These are phyloP conservation scores for Thumatha senex DNA, from an alignment of 2,888 invertebrate species.

Conservation along the genomic window DNA sequence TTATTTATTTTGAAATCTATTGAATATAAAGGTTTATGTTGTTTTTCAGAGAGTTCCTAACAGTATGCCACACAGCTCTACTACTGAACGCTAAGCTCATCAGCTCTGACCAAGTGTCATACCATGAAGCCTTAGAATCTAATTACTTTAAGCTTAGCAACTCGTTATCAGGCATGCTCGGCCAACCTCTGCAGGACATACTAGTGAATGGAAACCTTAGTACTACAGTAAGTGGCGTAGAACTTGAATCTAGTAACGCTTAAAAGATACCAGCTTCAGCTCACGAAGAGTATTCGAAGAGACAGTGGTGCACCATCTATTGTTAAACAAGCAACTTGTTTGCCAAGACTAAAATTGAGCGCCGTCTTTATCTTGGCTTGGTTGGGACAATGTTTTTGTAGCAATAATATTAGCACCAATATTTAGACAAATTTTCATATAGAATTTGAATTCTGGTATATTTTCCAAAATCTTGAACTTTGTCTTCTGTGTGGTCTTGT, in stretches of 20 bases:
- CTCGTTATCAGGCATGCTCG: constrained; percentile 88
- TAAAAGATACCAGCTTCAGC: constrained; percentile 55
- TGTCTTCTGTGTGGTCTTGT: too few species aligned
- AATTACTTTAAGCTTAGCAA: constrained; percentile 94
- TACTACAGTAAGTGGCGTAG: constrained; percentile 91
- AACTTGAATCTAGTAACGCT: constrained; percentile 91
- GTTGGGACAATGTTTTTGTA: too few species aligned
- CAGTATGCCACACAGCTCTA: constrained; percentile 94
- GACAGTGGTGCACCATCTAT: too few species aligned
- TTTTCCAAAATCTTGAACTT: too few species aligned
- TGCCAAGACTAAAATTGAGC: too few species aligned
- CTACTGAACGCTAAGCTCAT: constrained; percentile 95
- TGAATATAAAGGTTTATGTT: neutral
- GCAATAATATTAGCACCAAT: too few species aligned
- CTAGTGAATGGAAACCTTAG: constrained; percentile 90
- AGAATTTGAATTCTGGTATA: too few species aligned
- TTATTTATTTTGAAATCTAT: neutral
- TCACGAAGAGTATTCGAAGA: too few species aligned
- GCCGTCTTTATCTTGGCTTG: too few species aligned
- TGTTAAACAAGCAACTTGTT: too few species aligned
- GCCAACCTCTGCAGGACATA: constrained; percentile 86
- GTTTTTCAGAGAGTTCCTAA: constrained; percentile 91
- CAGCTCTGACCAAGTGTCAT: constrained; percentile 94
- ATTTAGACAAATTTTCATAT: too few species aligned
- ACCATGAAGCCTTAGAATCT: constrained; percentile 93